A percentile compares a stretch with the other conserved stretches of the same genome.
These are phyloP conservation scores for Drosophila paranaensis DNA, from an alignment of 2,888 invertebrate species.

Conservation along the genomic window DNA sequence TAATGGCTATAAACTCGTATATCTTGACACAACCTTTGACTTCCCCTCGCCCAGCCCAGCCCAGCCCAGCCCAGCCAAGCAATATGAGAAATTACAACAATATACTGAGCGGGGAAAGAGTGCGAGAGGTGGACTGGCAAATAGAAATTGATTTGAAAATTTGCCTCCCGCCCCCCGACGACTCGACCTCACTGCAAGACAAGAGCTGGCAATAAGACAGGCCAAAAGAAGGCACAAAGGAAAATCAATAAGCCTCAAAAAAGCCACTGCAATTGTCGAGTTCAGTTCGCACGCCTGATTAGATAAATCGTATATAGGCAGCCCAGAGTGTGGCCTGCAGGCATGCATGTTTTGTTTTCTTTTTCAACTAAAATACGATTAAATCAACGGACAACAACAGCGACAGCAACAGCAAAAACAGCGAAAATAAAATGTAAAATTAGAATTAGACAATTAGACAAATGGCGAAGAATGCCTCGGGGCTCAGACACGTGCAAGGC, in stretches of 20 bases:
- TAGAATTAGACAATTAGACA: slow-evolving; percentile 76
- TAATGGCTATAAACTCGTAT: slow-evolving; percentile 45
- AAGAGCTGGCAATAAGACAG: neutral
- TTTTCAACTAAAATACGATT: slow-evolving; percentile 43
- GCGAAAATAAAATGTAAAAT: slow-evolving; percentile 57
- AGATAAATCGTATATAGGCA: slow-evolving; percentile 56
- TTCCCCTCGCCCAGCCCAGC: slow-evolving; percentile 1
- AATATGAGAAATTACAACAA: slow-evolving; percentile 33
- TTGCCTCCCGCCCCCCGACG: slow-evolving; percentile 14
- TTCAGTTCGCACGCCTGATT: slow-evolving; percentile 67
- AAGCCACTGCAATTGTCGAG: slow-evolving; percentile 50
- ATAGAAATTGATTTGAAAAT: slow-evolving; percentile 54
- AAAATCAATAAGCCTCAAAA: slow-evolving; percentile 72
- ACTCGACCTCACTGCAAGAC: slow-evolving; percentile 23
- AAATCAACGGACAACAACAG: slow-evolving; percentile 39
- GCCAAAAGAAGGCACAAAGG: slow-evolving; percentile 24
- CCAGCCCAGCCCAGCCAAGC: neutral
- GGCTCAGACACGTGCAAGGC: slow-evolving; percentile 50
- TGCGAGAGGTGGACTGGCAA: neutral
- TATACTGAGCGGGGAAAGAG: too few species aligned
- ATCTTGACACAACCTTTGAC: slow-evolving; percentile 31
- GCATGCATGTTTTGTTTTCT: slow-evolving; percentile 18
- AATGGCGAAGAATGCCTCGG: slow-evolving; percentile 52
- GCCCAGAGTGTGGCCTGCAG: neutral
- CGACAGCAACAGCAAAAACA: slow-evolving; percentile 2